Evolutionary conservation across 2,113 vertebrate species (phyloP), one percentile per base, ranked within the genome.

Genomic region (Empidonax alnorum): DNA sequence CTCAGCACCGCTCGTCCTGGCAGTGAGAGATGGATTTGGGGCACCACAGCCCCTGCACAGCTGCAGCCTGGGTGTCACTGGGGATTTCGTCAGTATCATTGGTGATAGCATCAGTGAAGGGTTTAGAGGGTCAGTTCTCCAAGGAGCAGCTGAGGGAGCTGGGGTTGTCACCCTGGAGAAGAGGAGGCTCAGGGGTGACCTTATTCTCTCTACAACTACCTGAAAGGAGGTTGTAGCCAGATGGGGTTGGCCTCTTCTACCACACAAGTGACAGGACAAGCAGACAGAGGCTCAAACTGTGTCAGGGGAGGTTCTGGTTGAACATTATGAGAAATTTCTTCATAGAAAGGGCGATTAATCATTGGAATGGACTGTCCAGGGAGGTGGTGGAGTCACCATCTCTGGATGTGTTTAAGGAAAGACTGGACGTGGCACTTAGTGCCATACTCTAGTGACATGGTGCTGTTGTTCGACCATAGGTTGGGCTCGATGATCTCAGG

Each of bases 21-120:
- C 1, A 5, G 52, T 5, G 8, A 20, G 10, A 59, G 49, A 10
- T 4, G 25, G 16, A 14, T 19, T 14, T 27, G 46, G n/a, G 28
- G n/a, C 6, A 25, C 50, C 13, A 9, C 19, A 15, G 19, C 5
- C 30, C 16, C 10, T 8, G 4, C 20, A 16, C 31, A 28, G 13
- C 19, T 14, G 15, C 41, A 23, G 46, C 23, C 20, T 15, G 21
- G 4, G 27, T 31, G 6, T 7, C 14, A 8, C 22, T 3, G 31
- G 4, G 28, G 12, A 2, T 31, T 42, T 37, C 35, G 12, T 12
- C 3, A 18, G 23, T 24, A 6, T 4, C 53, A 0, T 0, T 30
- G 37, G 44, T 20, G 66, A 47, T n/a, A 21, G 13, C 47, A 47
- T 1, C 13, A 17, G 23, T 12, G 24, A 55, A 25, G 24, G 53